These are phyloP conservation scores for Anhinga anhinga DNA, from an alignment of 2,113 vertebrate species.

Conservation along the genomic window DNA sequence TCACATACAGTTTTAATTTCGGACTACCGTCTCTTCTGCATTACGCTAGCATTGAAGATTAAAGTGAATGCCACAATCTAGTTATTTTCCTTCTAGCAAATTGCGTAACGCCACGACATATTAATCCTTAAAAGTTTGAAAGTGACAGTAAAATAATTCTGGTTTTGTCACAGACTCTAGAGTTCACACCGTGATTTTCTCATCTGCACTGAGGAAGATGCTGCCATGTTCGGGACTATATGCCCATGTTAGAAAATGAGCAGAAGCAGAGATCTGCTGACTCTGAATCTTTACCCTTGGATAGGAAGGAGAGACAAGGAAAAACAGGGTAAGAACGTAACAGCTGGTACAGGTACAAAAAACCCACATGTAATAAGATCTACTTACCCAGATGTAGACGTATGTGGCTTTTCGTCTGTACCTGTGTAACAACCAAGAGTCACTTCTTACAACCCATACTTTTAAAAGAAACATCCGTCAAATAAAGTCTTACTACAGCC, in stretches of 20 bases:
- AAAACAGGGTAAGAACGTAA: background rate
- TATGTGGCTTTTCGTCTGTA: slow-evolving; percentile 16
- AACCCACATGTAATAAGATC: rapidly evolving
- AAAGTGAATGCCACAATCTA: background rate
- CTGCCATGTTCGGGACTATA: background rate
- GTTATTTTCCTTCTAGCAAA: background rate
- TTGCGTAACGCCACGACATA: background rate
- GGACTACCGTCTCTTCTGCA: background rate
- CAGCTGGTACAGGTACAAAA: background rate
- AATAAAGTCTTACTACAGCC: background rate
- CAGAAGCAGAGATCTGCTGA: background rate
- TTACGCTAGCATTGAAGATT: background rate
- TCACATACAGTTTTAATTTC: background rate
- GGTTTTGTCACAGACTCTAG: background rate
- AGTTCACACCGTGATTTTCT: background rate
- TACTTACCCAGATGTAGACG: slow-evolving; percentile 35
- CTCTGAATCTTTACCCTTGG: background rate
- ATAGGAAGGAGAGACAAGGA: background rate
- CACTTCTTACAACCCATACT: background rate
- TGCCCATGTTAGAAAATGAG: background rate
- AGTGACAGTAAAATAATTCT: background rate
- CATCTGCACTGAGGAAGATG: background rate
- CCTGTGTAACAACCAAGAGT: slow-evolving; percentile 46
- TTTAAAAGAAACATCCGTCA: background rate
- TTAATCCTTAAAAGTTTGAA: background rate